Evolutionary conservation across 2,113 vertebrate species (phyloP).

Genomic region (Cololabis saira): DNA sequence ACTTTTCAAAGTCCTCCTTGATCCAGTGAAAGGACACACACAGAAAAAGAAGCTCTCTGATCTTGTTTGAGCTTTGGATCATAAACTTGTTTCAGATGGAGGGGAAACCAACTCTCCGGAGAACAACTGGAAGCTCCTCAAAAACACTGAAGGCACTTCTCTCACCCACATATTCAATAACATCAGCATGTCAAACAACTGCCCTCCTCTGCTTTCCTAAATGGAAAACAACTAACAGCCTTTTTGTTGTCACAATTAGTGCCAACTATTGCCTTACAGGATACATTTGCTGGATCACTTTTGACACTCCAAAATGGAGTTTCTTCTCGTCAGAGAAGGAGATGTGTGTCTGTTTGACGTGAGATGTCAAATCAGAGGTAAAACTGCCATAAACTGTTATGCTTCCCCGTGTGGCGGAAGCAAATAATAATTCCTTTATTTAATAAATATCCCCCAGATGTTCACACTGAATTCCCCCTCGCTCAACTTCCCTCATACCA

Average conservation of each 20-base stretch:
- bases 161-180: too few species aligned
- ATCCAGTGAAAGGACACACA: constrained; percentile 35
- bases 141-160: neutral
- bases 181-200: too few species aligned
- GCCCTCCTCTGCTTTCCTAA: neutral
- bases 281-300: too few species aligned
- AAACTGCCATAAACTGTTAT: constrained; percentile 11
- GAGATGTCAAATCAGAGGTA: constrained; percentile 5
- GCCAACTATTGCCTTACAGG: too few species aligned
- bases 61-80: constrained; percentile 54
- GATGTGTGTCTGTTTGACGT: constrained; percentile 1
- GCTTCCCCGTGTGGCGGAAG: constrained; percentile 36
- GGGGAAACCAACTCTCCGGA: constrained; percentile 37
- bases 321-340: neutral
- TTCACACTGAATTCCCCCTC: constrained; percentile 38
- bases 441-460: constrained; percentile 57
- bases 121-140: constrained; percentile 10
- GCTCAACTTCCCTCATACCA: constrained; percentile 50
- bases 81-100: constrained; percentile 51
- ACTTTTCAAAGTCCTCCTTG: constrained; percentile 45
- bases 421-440: constrained; percentile 32
- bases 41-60: constrained; percentile 26
- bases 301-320: neutral
- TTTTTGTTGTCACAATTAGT: neutral
- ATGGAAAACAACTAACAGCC: neutral